phyloP scores from a whole-genome alignment of 2,797 vertebrate genomes.

The Tiaroga cobitis region DNA sequence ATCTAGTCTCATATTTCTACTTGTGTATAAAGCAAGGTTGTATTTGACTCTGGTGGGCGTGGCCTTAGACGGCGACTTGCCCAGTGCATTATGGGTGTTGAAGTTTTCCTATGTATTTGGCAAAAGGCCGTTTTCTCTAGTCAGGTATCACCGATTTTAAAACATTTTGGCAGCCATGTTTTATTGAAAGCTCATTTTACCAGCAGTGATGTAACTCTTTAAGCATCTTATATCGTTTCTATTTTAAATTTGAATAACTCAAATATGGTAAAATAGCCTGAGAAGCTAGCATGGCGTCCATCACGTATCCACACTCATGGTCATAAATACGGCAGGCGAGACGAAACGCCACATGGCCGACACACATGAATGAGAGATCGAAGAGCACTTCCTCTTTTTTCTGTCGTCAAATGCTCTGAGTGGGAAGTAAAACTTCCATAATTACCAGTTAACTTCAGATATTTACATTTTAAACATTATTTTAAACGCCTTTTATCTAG shows the following conservation, averaged over 20 bases:
- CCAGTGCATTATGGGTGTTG: background rate
- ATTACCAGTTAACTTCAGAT: background rate
- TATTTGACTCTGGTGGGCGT: background rate
- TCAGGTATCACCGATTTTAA: background rate
- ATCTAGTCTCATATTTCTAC: background rate
- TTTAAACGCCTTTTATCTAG: background rate
- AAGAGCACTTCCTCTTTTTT: slow-evolving; percentile 11
- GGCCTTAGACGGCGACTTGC: background rate
- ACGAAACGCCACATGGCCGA: background rate
- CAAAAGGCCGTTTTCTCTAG: background rate
- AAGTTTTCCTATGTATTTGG: background rate
- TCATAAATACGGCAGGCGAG: background rate
- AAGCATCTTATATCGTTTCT: background rate
- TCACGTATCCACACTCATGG: background rate
- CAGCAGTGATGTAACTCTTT: background rate
- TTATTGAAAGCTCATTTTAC: background rate
- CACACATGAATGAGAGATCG: background rate
- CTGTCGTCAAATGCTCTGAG: background rate
- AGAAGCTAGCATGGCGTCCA: background rate
- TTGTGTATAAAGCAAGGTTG: background rate
- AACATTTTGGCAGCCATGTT: background rate
- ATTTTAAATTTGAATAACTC: background rate
- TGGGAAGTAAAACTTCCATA: slow-evolving; percentile 6
- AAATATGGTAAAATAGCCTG: background rate
- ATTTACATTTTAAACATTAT: background rate